Percentiles rank a stretch among this genome's conserved stretches.
phyloP scores from a whole-genome alignment of 2,888 invertebrate genomes.

The Chrysolina americana region DNA sequence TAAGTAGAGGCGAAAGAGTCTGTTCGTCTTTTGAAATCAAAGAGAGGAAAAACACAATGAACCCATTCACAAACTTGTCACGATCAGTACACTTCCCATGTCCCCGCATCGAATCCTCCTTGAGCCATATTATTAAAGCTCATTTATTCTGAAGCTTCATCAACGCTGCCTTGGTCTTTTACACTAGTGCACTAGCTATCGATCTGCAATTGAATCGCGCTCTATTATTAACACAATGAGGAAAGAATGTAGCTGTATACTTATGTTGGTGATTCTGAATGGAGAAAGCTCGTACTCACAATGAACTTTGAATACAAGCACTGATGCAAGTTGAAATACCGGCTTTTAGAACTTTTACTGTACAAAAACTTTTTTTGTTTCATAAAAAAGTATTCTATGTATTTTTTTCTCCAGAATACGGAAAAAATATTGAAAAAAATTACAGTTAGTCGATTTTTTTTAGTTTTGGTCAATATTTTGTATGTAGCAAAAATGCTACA shows the following conservation, averaged over 20 bases:
- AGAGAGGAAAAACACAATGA: slow-evolving; percentile 55
- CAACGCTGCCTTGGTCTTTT: slow-evolving; percentile 52
- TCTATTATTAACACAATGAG: slow-evolving; percentile 45
- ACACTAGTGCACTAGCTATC: slow-evolving; percentile 54
- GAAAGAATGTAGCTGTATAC: not conserved
- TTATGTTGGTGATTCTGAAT: not conserved
- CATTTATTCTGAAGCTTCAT: slow-evolving; percentile 63
- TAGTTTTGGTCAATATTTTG: too few relatives aligned
- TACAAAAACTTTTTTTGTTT: too few relatives aligned
- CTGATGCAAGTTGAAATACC: too few relatives aligned
- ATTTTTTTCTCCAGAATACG: too few relatives aligned
- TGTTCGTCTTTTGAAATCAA: slow-evolving; percentile 47
- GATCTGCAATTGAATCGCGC: slow-evolving; percentile 54
- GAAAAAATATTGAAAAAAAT: too few relatives aligned
- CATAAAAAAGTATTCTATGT: too few relatives aligned
- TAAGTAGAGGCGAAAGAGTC: slow-evolving; percentile 31
- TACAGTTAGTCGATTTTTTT: too few relatives aligned
- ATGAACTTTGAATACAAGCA: not conserved
- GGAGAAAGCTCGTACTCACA: not conserved
- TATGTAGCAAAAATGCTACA: too few relatives aligned
- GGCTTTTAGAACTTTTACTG: too few relatives aligned
- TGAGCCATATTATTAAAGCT: slow-evolving; percentile 63
- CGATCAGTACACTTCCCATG: slow-evolving; percentile 61
- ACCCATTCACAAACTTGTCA: slow-evolving; percentile 59
- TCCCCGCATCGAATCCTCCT: slow-evolving; percentile 59